phyloP scores from a whole-genome alignment of 2,797 vertebrate species.

The Peromyscus eremicus region DNA sequence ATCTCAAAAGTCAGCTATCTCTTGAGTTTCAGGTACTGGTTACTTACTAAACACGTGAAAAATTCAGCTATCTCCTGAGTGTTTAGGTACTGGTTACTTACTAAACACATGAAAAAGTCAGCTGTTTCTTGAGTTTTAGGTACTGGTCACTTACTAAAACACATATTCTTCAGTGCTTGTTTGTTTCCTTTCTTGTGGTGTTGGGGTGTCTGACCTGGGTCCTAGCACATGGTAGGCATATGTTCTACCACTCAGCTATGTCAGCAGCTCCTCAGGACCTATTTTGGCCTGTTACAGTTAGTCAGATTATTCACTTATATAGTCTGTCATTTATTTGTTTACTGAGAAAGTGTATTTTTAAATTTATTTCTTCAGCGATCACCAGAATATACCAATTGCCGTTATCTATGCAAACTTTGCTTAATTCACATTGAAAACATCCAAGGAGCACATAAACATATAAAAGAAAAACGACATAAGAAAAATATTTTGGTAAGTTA shows the following conservation, averaged over 20 bases:
- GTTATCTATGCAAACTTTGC: constrained; percentile 99
- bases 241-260: neutral
- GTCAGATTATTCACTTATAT: constrained; percentile 25
- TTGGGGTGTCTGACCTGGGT: neutral
- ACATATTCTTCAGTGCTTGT: neutral
- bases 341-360: constrained; percentile 67
- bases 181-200: neutral
- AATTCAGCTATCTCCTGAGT: neutral
- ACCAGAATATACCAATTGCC: constrained; percentile 97
- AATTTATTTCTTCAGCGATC: constrained; percentile 91
- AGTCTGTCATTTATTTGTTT: constrained; percentile 51
- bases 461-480: constrained; percentile 99
- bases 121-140: neutral
- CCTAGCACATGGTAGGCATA: neutral
- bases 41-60: constrained; percentile 48
- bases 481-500: constrained; percentile 97
- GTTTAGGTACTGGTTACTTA: constrained; percentile 16
- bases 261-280: neutral
- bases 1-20: too few relatives aligned
- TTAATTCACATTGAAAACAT: constrained; percentile 98
- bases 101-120: constrained; percentile 36
- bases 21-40: neutral
- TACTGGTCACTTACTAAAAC: constrained; percentile 35
- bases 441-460: constrained; percentile 98
- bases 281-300: constrained; percentile 45